Conservation (phyloP, 2,797 vertebrate species). For the Syndactyla subalaris region DNA sequence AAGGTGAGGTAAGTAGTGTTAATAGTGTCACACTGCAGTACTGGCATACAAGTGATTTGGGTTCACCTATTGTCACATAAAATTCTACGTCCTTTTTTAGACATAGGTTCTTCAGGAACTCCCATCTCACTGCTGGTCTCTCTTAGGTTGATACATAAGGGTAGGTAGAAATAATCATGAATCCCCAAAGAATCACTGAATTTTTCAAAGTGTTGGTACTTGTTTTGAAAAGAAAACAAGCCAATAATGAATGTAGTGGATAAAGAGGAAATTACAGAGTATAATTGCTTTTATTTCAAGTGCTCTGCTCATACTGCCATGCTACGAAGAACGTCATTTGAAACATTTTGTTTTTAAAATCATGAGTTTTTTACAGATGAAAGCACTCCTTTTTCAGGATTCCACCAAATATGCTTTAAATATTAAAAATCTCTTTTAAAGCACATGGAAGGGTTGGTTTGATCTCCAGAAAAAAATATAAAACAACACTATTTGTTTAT, state of each 20-base stretch:
- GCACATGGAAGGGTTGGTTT: constrained; percentile 57
- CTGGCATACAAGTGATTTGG: not conserved
- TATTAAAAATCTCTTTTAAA: constrained; percentile 70
- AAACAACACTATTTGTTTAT: constrained; percentile 69
- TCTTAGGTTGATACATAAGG: not conserved
- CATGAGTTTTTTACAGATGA: constrained; percentile 63
- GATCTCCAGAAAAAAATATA: constrained; percentile 42
- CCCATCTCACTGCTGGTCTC: not conserved
- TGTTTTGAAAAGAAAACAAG: constrained; percentile 33
- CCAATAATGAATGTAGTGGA: not conserved
- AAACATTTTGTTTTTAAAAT: constrained; percentile 67
- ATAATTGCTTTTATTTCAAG: constrained; percentile 52
- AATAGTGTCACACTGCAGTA: not conserved
- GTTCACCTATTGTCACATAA: not conserved
- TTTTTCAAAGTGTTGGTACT: not conserved
- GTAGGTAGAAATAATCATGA: not conserved
- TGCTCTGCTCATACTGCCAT: not conserved
- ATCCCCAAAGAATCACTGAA: not conserved
- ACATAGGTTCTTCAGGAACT: not conserved
- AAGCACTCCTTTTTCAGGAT: constrained; percentile 66
- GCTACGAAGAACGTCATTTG: constrained; percentile 54
- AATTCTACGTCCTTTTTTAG: not conserved
- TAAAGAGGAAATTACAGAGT: constrained; percentile 46
- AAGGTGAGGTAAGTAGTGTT: not conserved
- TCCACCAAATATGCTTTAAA: constrained; percentile 72